These are phyloP conservation scores for Chondrilla cf. caribensis DNA, from an alignment of 37 sponge, comb jelly and placozoan genomes.

Conservation along the genomic window DNA sequence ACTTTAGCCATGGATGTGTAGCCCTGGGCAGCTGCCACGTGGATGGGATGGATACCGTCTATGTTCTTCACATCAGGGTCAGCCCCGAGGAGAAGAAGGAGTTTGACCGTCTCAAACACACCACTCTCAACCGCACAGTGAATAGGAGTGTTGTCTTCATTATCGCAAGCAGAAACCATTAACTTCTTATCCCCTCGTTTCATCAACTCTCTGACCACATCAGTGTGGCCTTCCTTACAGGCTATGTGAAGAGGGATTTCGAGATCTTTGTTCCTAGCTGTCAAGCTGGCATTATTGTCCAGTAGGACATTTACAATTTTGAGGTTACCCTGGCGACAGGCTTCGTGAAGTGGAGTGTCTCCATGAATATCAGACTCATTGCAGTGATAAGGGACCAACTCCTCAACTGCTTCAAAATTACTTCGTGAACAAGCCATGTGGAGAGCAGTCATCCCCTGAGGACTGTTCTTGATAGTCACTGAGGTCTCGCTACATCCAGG, in stretches of 20 bases:
- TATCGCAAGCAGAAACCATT: constrained; percentile 38
- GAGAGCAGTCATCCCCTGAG: constrained; percentile 69
- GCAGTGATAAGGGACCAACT: constrained; percentile 49
- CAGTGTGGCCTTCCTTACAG: constrained; percentile 62
- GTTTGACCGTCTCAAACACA: constrained; percentile 48
- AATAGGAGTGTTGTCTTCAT: constrained; percentile 63
- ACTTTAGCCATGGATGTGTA: constrained; percentile 48
- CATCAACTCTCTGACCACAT: constrained; percentile 58
- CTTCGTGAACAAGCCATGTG: constrained; percentile 75
- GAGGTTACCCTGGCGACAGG: constrained; percentile 58
- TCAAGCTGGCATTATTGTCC: background rate
- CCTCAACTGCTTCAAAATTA: constrained; percentile 58
- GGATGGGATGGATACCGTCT: constrained; percentile 63
- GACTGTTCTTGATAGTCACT: background rate
- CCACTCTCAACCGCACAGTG: constrained; percentile 86
- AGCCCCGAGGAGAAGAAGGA: constrained; percentile 48
- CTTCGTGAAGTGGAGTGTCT: constrained; percentile 83
- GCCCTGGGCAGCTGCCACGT: constrained; percentile 85
- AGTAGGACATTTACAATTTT: constrained; percentile 64
- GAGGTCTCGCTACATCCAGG: background rate
- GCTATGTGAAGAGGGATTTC: constrained; percentile 73
- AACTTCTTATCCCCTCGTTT: background rate
- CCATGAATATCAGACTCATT: constrained; percentile 57
- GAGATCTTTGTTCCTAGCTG: constrained; percentile 33
- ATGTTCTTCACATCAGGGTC: constrained; percentile 40